A percentile compares a stretch with the other conserved stretches of the same genome.
Evolutionary conservation across 2,888 invertebrate species (phyloP).

Genomic region (Eutolmus rufibarbis): DNA sequence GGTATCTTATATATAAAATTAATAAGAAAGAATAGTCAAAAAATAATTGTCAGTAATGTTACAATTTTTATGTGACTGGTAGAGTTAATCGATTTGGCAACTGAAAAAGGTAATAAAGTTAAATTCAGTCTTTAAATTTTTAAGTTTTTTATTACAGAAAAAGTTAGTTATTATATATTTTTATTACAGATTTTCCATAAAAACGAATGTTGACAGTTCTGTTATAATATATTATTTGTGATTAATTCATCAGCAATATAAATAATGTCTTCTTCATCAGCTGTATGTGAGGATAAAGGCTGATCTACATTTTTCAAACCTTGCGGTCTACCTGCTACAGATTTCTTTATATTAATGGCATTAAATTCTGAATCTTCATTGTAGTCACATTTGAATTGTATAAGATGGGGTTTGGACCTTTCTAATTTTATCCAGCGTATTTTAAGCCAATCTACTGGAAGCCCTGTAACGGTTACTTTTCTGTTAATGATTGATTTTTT

Average conservation of each 20-base stretch:
- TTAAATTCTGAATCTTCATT: slow-evolving; percentile 50
- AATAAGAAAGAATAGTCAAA: neutral
- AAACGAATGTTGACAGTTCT: neutral
- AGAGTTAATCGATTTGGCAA: too few species aligned
- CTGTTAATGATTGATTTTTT: slow-evolving; percentile 50
- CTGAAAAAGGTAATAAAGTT: neutral
- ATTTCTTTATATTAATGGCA: slow-evolving; percentile 49
- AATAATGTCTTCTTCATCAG: slow-evolving; percentile 35
- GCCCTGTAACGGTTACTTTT: slow-evolving; percentile 49
- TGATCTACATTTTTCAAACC: slow-evolving; percentile 31
- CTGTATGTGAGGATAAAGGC: slow-evolving; percentile 19
- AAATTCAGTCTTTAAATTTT: neutral
- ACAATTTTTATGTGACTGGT: too few species aligned
- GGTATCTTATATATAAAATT: too few species aligned
- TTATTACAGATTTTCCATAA: neutral
- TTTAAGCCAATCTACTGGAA: slow-evolving; percentile 47
- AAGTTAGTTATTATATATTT: neutral
- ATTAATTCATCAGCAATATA: slow-evolving; percentile 39
- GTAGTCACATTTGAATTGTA: slow-evolving; percentile 50
- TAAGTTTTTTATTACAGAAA: neutral
- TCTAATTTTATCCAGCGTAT: slow-evolving; percentile 39
- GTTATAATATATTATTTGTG: slow-evolving; percentile 38
- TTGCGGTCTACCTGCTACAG: slow-evolving; percentile 48
- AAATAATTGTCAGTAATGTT: too few species aligned
- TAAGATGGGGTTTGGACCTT: slow-evolving; percentile 49